Percentiles rank a stretch among this genome's conserved stretches.
phyloP scores from a whole-genome alignment of 2,797 vertebrate species.

The Arnoldichthys spilopterus region DNA sequence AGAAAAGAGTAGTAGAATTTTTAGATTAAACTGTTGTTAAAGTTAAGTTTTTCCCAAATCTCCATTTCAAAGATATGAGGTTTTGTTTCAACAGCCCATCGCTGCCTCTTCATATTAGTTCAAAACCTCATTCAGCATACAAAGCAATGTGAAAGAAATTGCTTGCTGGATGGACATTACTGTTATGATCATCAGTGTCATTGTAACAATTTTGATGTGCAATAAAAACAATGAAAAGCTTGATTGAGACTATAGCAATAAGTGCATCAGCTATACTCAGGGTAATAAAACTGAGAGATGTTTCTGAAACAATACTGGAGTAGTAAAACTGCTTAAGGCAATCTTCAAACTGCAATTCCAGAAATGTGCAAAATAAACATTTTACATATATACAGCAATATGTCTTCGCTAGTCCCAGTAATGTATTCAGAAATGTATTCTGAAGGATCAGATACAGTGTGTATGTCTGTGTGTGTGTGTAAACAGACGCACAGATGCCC shows the following conservation, averaged over 20 bases:
- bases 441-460: conserved; percentile 24
- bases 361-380: conserved; percentile 15
- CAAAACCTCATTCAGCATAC: background rate
- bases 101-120: too few species aligned
- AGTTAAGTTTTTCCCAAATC: too few species aligned
- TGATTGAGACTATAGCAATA: conserved; percentile 63
- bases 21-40: too few species aligned
- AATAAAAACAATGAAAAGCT: conserved; percentile 45
- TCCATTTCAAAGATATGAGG: too few species aligned
- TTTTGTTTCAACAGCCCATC: too few species aligned
- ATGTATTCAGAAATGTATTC: conserved; percentile 6
- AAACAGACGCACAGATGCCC: conserved; percentile 77
- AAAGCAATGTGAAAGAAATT: background rate
- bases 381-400: conserved; percentile 5
- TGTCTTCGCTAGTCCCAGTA: background rate
- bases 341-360: background rate
- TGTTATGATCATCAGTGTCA: conserved; percentile 74
- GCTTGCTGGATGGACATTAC: conserved; percentile 59
- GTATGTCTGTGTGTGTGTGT: conserved; percentile 64
- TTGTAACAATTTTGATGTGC: conserved; percentile 69
- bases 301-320: conserved; percentile 44
- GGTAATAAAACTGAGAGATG: conserved; percentile 50
- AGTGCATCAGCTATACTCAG: conserved; percentile 60
- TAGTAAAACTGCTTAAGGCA: background rate
- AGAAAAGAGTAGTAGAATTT: too few species aligned